These are phyloP conservation scores for Ectobius pallidus DNA, from an alignment of 2,888 invertebrate genomes.

Conservation along the genomic window DNA sequence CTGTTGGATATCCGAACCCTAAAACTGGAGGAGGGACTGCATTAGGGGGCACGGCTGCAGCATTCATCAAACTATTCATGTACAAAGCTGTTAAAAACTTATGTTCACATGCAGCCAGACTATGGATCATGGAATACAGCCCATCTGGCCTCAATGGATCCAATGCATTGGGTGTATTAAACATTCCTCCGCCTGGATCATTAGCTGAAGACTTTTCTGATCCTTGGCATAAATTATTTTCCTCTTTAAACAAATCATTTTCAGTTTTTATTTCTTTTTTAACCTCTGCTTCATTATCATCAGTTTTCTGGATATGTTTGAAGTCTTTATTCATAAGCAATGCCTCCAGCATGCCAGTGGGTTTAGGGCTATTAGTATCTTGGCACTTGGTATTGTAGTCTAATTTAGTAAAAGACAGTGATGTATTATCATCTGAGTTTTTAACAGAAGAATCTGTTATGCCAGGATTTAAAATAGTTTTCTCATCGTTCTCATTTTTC, in stretches of 20 bases:
- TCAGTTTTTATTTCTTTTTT: not conserved
- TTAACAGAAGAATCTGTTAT: not conserved
- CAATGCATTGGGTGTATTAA: not conserved
- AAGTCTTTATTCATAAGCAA: slow-evolving; percentile 39
- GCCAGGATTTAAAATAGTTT: not conserved
- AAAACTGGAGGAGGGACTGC: slow-evolving; percentile 33
- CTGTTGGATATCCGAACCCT: slow-evolving; percentile 33
- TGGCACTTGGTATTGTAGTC: not conserved
- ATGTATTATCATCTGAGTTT: not conserved
- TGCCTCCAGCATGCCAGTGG: slow-evolving; percentile 42
- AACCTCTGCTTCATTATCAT: not conserved
- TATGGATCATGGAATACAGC: slow-evolving; percentile 55
- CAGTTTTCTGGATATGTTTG: slow-evolving; percentile 16
- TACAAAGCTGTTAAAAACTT: slow-evolving; percentile 58
- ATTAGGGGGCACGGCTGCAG: slow-evolving; percentile 42
- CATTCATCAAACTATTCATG: slow-evolving; percentile 54
- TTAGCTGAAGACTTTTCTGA: not conserved
- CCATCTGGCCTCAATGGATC: slow-evolving; percentile 48
- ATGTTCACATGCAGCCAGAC: slow-evolving; percentile 54
- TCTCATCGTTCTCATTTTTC: not conserved
- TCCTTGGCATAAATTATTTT: no score
- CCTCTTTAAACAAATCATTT: not conserved
- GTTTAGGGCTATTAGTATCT: slow-evolving; percentile 38
- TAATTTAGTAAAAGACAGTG: not conserved
- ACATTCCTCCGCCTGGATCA: not conserved